Conservation (phyloP, 2,888 invertebrate genomes). For the Drosophila melanocephala region DNA sequence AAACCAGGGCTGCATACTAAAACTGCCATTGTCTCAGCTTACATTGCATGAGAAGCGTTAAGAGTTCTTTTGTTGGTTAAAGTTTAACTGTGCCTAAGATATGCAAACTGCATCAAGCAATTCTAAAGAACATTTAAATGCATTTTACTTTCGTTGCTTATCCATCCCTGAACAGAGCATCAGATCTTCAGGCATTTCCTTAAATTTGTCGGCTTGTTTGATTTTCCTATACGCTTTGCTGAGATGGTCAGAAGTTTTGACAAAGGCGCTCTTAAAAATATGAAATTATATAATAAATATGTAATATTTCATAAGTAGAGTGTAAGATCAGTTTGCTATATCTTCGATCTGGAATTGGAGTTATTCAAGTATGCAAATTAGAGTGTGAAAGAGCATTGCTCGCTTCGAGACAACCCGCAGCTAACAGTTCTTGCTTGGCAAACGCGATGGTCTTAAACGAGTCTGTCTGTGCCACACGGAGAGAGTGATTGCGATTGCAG, state of each 20-base stretch:
- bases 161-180: slow-evolving; percentile 39
- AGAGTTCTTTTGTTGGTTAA: not conserved
- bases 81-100: not conserved
- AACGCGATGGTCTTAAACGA: not conserved
- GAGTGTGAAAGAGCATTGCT: not conserved
- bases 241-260: not conserved
- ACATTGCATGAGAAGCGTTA: not conserved
- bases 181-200: slow-evolving; percentile 30
- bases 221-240: slow-evolving; percentile 4
- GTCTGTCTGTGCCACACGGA: slow-evolving; percentile 26
- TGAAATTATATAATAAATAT: not conserved
- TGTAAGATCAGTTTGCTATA: not conserved
- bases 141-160: not conserved
- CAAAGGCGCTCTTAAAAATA: not conserved
- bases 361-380: not conserved
- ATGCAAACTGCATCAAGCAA: no score
- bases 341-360: not conserved
- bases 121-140: not conserved
- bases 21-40: not conserved
- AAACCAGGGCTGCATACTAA: slow-evolving; percentile 32
- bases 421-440: not conserved
- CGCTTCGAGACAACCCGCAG: not conserved
- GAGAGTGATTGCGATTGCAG: slow-evolving; percentile 59
- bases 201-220: slow-evolving; percentile 44
- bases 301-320: not conserved